Base-by-base conservation (phyloP, 2,113 vertebrate genomes). In the Turdus rufiventris region DNA sequence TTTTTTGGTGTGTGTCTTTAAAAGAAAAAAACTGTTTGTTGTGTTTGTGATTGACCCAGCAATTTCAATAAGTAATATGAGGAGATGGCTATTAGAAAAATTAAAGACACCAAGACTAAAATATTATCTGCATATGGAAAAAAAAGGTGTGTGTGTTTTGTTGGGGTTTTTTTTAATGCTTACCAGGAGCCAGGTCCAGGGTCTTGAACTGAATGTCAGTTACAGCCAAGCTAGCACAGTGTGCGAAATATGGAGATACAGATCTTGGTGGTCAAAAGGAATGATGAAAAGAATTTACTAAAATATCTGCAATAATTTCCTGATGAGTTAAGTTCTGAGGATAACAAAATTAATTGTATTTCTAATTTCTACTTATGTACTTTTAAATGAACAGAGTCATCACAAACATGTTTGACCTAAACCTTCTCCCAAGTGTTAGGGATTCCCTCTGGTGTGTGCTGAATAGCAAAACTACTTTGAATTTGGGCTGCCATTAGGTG, bases 401-500 rank as follows among this genome's bases (percentile, higher is more conserved):
- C 16, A 38, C 33, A 72, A 42, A 47, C 6, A 25, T 0, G 1
- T 47, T 85, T 82, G 10, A 40, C 17, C 21, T 34, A 40, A 85
- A 18, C 19, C 6, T 65, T 34, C 14, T 66, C n/a, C 31, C 3
- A 1, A 1, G 0, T 3, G 5, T 28, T n/a, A 67, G 26, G 47
- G 9, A 19, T 85, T 48, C 9, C 8, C 10, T 65, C 45, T 57
- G 9, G 17, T 58, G 12, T 14, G 18, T 50, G 50, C 40, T 24
- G 24, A 45, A n/a, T 14, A 48, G 18, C 14, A 85, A 58, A 78
- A n/a, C 9, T 17, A 5, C 36, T 65, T 42, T n/a, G 21, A 56
- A 17, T 87, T 60, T 76, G 48, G 19, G 21, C 33, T 42, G 1
- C 51, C 24, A 12, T 36, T 56, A 42, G 9, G 29, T 26, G 6